Conservation (phyloP, 2,888 invertebrate species). For the Diarsia brunnea region DNA sequence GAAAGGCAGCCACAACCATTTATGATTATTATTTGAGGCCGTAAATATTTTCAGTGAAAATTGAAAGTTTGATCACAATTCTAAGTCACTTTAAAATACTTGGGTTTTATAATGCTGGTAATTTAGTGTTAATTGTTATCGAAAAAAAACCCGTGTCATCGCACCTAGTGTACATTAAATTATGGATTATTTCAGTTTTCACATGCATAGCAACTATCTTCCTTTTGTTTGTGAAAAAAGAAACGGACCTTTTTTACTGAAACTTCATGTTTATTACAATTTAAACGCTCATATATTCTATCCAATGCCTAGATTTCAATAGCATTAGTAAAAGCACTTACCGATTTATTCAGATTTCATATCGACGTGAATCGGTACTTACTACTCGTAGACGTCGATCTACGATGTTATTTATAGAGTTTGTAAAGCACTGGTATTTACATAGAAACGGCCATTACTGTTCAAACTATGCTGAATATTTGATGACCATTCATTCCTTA, state of each 20-base stretch:
- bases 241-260: constrained; percentile 19
- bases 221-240: background rate
- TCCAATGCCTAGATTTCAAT: constrained; percentile 29
- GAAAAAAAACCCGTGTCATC: background rate
- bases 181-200: constrained; percentile 30
- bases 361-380: constrained; percentile 35
- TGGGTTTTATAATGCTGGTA: background rate
- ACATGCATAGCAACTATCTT: background rate
- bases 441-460: constrained; percentile 43
- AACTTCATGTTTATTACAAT: constrained; percentile 27
- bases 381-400: constrained; percentile 27
- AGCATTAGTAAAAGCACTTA: constrained; percentile 31
- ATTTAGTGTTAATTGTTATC: constrained; percentile 2
- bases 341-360: constrained; percentile 36
- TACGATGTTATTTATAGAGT: constrained; percentile 41
- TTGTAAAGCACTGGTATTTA: constrained; percentile 35
- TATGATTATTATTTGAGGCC: background rate
- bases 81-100: background rate
- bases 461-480: constrained; percentile 47
- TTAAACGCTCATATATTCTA: constrained; percentile 21
- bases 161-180: constrained; percentile 3
- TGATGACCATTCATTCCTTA: constrained; percentile 25
- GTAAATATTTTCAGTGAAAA: background rate
- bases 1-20: background rate
- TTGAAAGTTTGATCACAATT: background rate